Evolutionary conservation across 2,113 vertebrate genomes (phyloP).

Genomic region (Brachypteracias leptosomus): DNA sequence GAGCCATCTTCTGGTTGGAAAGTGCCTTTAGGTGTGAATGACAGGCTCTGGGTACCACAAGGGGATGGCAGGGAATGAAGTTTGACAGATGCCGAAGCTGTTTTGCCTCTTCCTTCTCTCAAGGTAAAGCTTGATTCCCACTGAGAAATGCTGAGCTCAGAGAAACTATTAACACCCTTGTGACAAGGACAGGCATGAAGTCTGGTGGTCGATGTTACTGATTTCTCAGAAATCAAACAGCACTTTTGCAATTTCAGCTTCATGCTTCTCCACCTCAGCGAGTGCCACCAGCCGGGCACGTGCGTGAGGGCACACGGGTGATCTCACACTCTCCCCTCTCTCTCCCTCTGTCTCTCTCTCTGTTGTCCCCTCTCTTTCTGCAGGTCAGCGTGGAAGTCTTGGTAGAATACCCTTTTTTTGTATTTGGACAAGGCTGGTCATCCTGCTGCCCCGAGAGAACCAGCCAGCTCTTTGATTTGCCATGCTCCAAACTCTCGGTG

Average conservation of each 20-base stretch:
- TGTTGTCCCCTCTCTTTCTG: slow-evolving; percentile 39
- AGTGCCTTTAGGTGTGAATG: background rate
- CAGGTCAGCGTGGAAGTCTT: slow-evolving; percentile 98
- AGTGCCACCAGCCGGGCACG: background rate
- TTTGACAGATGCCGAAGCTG: background rate
- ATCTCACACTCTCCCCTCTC: slow-evolving; percentile 39
- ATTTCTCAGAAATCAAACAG: background rate
- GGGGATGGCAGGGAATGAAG: background rate
- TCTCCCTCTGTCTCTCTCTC: background rate
- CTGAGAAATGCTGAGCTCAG: background rate
- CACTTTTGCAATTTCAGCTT: background rate
- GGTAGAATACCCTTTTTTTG: slow-evolving; percentile 98
- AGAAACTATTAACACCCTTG: background rate
- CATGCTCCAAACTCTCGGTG: slow-evolving; percentile 95
- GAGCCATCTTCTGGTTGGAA: background rate
- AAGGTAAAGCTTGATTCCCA: background rate
- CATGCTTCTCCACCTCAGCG: background rate
- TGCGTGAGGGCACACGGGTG: background rate
- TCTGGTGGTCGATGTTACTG: background rate
- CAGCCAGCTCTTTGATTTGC: slow-evolving; percentile 94
- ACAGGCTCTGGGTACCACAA: background rate
- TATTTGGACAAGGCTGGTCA: slow-evolving; percentile 99
- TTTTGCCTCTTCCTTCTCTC: rapidly evolving
- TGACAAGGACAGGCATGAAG: background rate
- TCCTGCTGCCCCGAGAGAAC: slow-evolving; percentile 96